Evolutionary conservation across 2,113 vertebrate species (phyloP), one percentile per base, ranked within the genome.

Genomic region (Tragelaphus buxtoni): DNA sequence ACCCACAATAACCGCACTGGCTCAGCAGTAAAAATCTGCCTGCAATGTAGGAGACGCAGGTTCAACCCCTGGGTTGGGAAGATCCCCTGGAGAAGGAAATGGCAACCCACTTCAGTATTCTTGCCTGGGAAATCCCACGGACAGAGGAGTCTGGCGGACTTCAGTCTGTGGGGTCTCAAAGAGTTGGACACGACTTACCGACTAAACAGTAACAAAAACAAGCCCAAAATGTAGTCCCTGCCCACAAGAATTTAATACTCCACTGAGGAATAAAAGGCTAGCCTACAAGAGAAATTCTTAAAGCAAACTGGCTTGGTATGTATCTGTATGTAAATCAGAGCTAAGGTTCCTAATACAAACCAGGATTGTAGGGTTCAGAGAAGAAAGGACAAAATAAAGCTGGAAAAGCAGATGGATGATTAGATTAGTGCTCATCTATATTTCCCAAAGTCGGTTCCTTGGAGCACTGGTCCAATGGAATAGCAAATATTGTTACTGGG

Each of bases 401-500:
- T 35, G n/a, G 35, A 47, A 61, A 69, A 32, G 26, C 61, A 17
- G 16, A 51, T 24, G 28, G 8, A 35, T 72, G 53, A 42, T 2
- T 24, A 84, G 53, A 51, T 2, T 35, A 90, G 51, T 1, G 5
- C 4, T 45, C 18, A 1, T 47, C 17, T 17, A 0, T 28, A 42
- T 47, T 85, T 77, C 30, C 47, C 35, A 24, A 55, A 77, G 30
- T 47, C 8, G 5, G 16, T 79, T 85, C 94, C 61, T 47, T 65
- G 56, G 35, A 85, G 28, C 94, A 63, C 56, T 65, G 18, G 24
- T 30, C 63, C 80, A 79, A 1, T 53, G 28, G 65, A 51, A 42
- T 4, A 79, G 49, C 22, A 63, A 85, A 28, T 35, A 47, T 9
- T 30, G 5, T 26, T 45, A 42, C 45, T 45, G 11, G 42, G 4